phyloP scores from a whole-genome alignment of 2,888 invertebrate genomes.

The Petrophora chlorosata region DNA sequence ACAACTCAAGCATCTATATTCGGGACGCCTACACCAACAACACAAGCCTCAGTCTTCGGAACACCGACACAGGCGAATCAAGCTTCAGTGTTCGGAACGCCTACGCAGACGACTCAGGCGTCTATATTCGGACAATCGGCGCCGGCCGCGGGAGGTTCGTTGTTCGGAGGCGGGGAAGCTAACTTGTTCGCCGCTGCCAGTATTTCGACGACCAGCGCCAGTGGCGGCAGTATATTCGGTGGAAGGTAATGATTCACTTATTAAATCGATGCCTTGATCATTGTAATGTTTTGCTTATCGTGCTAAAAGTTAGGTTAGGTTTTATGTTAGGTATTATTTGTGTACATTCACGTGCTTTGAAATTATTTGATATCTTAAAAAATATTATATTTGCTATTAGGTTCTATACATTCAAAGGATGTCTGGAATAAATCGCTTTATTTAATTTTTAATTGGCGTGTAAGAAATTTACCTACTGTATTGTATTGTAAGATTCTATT shows the following conservation, averaged over 20 bases:
- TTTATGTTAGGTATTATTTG: too few relatives aligned
- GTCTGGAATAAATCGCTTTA: too few relatives aligned
- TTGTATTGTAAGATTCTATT: too few relatives aligned
- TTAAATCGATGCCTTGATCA: background rate
- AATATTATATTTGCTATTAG: too few relatives aligned
- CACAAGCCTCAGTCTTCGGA: conserved; percentile 45
- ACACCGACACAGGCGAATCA: conserved; percentile 38
- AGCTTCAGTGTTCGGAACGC: conserved; percentile 45
- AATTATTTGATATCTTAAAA: too few relatives aligned
- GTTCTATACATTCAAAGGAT: too few relatives aligned
- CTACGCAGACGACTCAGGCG: conserved; percentile 36
- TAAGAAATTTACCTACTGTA: too few relatives aligned
- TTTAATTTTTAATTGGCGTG: too few relatives aligned
- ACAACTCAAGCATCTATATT: conserved; percentile 43
- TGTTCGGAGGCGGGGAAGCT: conserved; percentile 51
- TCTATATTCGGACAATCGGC: conserved; percentile 45
- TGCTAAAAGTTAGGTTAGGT: too few relatives aligned
- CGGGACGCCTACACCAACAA: conserved; percentile 36
- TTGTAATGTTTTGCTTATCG: too few relatives aligned
- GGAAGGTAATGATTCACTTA: conserved; percentile 55
- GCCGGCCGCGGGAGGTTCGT: conserved; percentile 2
- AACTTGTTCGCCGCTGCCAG: conserved; percentile 73
- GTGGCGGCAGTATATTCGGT: conserved; percentile 69
- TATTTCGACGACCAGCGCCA: conserved; percentile 70
- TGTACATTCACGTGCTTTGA: too few relatives aligned